These are phyloP conservation scores for Fissipunctia ypsillon DNA, from an alignment of 2,888 invertebrate species.

Conservation along the genomic window DNA sequence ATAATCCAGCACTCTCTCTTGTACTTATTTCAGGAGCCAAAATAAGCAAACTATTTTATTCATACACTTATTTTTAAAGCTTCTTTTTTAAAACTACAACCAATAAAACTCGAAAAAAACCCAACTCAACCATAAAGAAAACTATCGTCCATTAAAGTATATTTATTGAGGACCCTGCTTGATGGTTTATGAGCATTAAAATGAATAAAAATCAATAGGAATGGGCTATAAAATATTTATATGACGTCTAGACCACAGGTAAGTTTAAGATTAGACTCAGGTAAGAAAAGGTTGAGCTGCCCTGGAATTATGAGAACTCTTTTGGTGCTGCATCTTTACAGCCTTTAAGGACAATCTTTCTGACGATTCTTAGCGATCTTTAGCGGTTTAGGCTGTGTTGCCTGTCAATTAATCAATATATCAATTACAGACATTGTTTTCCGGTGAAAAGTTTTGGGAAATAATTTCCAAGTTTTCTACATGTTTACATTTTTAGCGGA, in stretches of 20 bases:
- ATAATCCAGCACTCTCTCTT: background rate
- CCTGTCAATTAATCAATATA: background rate
- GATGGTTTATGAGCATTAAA: conserved; percentile 52
- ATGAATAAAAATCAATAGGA: conserved; percentile 57
- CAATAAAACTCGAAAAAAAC: conserved; percentile 8
- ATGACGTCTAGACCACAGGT: conserved; percentile 47
- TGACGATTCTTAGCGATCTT: too few relatives aligned
- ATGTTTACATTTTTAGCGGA: background rate
- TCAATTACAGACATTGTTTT: background rate
- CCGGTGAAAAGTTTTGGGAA: background rate
- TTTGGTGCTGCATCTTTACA: background rate
- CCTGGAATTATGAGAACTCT: background rate
- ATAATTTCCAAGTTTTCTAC: background rate
- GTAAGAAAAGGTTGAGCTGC: background rate
- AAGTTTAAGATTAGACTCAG: background rate
- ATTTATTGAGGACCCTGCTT: conserved; percentile 52
- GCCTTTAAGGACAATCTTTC: background rate
- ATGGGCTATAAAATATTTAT: conserved; percentile 54
- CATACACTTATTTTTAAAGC: background rate
- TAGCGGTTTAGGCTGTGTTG: background rate
- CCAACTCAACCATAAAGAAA: conserved; percentile 3
- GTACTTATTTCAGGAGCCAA: background rate
- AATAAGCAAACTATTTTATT: background rate
- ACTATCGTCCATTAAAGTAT: conserved; percentile 45
- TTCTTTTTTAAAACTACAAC: conserved; percentile 7